These are phyloP conservation scores for Bemisia tabaci DNA, from an alignment of 1,140 invertebrate species.

Conservation along the genomic window DNA sequence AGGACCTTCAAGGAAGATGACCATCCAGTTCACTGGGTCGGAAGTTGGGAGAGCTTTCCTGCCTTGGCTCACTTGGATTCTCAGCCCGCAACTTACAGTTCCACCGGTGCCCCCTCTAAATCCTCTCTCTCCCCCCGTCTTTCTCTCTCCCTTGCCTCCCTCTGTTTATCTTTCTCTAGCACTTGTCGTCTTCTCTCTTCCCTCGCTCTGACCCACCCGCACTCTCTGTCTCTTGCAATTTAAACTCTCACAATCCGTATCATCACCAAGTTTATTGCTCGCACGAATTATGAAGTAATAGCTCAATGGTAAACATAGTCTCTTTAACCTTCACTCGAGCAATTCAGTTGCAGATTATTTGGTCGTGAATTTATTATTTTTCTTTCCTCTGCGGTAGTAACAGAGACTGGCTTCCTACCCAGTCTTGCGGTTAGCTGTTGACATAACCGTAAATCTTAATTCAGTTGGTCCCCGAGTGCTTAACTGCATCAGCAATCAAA, in stretches of 20 bases:
- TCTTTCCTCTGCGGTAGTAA: no score
- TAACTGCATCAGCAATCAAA: no score
- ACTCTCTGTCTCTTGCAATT: slow-evolving; percentile 1
- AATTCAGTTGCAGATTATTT: not conserved
- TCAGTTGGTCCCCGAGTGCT: no score
- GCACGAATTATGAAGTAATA: not conserved
- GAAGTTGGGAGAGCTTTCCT: not conserved
- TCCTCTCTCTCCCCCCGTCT: not conserved
- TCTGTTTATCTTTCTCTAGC: slow-evolving; percentile 2
- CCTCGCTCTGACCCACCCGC: not conserved
- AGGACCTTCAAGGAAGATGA: not conserved
- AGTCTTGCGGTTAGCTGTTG: no score
- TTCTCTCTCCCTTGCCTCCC: not conserved
- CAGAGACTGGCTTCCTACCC: no score
- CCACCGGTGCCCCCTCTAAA: not conserved
- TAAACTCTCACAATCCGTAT: not conserved
- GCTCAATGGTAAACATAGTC: not conserved
- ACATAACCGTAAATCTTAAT: no score
- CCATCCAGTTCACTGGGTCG: not conserved
- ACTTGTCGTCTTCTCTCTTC: slow-evolving; percentile 15
- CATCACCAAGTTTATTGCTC: not conserved
- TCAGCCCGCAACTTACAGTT: not conserved
- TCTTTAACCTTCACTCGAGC: not conserved
- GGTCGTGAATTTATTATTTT: not conserved
- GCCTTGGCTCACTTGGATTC: not conserved